Percentiles rank a stretch among this genome's conserved stretches.
Evolutionary conservation across 2,113 vertebrate genomes (phyloP).

Genomic region (Scytalopus superciliaris): DNA sequence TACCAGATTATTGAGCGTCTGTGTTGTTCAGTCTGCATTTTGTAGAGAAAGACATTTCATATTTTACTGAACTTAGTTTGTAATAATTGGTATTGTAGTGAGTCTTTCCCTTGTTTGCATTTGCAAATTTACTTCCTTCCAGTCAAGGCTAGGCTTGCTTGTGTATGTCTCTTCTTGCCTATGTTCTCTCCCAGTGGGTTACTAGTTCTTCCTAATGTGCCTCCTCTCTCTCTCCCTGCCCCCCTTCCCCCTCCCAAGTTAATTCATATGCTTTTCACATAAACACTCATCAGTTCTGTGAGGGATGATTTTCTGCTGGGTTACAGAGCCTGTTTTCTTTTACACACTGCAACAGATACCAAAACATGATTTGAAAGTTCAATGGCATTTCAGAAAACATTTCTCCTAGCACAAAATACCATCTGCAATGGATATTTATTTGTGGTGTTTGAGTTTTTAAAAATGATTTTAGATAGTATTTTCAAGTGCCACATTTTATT

Average conservation of each 20-base stretch:
- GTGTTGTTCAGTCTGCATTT: not conserved
- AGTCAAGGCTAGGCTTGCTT: not conserved
- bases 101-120: not conserved
- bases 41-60: not conserved
- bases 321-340: not conserved
- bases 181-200: not conserved
- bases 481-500: not conserved
- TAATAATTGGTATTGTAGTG: not conserved
- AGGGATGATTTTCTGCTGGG: not conserved
- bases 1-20: not conserved
- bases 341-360: not conserved
- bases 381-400: not conserved
- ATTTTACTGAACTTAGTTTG: not conserved
- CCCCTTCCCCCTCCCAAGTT: not conserved
- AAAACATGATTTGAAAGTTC: not conserved
- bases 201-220: not conserved
- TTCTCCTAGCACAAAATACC: not conserved
- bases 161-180: not conserved
- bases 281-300: not conserved
- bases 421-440: not conserved
- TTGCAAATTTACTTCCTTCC: not conserved
- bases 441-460: fast-evolving
- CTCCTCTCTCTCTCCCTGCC: not conserved
- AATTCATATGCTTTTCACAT: not conserved
- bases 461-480: not conserved